Evolutionary conservation across 2,888 invertebrate genomes (phyloP), one percentile per base, ranked within the genome.

Genomic region (Monochamus alternatus): DNA sequence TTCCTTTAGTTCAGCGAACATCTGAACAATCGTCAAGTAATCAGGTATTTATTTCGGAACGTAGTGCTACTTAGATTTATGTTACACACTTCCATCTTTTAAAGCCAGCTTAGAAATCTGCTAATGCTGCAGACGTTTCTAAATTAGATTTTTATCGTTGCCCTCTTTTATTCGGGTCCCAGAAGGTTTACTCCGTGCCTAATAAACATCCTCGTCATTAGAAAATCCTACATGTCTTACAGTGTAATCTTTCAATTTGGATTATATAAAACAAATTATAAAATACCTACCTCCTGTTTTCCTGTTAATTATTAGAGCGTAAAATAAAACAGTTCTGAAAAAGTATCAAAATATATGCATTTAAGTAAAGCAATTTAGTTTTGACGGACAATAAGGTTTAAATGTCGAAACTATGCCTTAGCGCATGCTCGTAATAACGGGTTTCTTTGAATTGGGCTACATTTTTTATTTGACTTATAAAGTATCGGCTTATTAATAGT

Each of bases 131-230:
- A 74, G 76, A 76, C 81, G 74, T 79, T 80, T 79, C 80, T 69
- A 81, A 83, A 83, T 82, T 82, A 81, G 80, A 14, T 82, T 82
- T 82, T 81, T 82, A 81, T 79, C 80, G 76, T 72, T 43, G 31
- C 44, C 22, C 30, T 64, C 64, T 64, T 47, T 22, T 44, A 10
- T 64, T 64, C 64, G 63, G 44, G 7, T 43, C 44, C 43, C 7
- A 12, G 47, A 47, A 64, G 38, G 44, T 64, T 22, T 47, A 3
- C 7, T 38, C 7, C n/a, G 10, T 62, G 38, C 38, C 47, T 64
- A 64, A 64, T 64, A 64, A 64, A 55, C 55, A 47, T 30, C 44
- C 47, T 64, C 44, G 38, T 47, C 43, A 44, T 47, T 47, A 64
- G 22, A 7, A 47, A 44, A 63, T 63, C 63, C 14, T 38, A 43